Base-by-base conservation (phyloP, 2,113 vertebrate species). In the Gambusia holbrooki region DNA sequence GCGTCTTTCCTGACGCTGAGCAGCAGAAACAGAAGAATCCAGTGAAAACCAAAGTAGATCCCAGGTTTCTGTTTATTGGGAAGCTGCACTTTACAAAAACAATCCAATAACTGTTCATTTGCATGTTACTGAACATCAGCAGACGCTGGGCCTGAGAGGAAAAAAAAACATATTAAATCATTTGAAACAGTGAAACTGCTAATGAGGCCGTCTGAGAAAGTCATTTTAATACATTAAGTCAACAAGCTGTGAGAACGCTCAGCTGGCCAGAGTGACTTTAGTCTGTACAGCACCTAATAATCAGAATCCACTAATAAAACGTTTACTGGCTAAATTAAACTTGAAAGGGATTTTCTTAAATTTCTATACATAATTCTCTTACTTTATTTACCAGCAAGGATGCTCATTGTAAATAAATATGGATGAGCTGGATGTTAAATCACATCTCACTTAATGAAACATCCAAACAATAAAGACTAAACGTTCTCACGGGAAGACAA, bases 51-150 rank as follows among this genome's bases (percentile, higher is more conserved):
- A 79, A 35, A 76, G 48, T 73, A 48, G 29, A 77, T 81, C 79
- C 79, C 76, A 85, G 62, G 75, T 79, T 73, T 75, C 82, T 48
- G 35, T 93, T 92, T 93, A 92, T 87, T 91, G 29, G 62, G 61
- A 85, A 74, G 81, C 28, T 42, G 40, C 51, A 54, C 42, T 27
- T 88, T 61, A 79, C 28, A 80, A 80, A 48, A 58, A 25, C 29
- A 77, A 29, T 32, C 4, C 22, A 13, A 22, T 69, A 22, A n/a
- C 33, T 75, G 29, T 51, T 79, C 37, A 42, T 81, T 29, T 22
- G 70, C 62, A 85, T 60, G 32, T 29, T n/a, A 8, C 64, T 60
- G 29, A 28, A 60, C 48, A 66, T 29, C 30, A 69, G 13, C 28
- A 71, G 35, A 40, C 4, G 28, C 66, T 76, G 75, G 25, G 48